Evolutionary conservation across 2,113 vertebrate species (phyloP).

Genomic region (Dinomys branickii): DNA sequence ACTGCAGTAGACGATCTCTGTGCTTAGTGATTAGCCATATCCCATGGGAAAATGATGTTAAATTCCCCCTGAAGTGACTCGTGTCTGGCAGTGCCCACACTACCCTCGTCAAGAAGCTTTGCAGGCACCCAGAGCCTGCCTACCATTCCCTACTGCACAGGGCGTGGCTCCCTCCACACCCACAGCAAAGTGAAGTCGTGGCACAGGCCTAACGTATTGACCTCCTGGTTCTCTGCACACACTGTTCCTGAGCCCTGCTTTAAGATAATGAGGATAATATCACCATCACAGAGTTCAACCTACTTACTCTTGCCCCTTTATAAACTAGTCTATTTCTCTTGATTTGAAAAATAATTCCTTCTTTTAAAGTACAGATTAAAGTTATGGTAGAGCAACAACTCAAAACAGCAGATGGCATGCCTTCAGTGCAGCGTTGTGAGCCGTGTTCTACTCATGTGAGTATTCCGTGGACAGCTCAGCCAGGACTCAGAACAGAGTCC

Average conservation of each 20-base stretch:
- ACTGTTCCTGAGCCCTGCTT: not conserved
- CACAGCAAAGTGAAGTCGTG: fast-evolving
- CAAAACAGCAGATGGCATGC: not conserved
- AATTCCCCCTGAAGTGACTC: not conserved
- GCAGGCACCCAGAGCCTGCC: not conserved
- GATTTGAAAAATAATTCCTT: not conserved
- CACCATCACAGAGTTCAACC: not conserved
- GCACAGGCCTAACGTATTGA: not conserved
- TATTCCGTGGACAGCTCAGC: not conserved
- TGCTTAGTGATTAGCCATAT: not conserved
- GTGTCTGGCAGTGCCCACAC: not conserved
- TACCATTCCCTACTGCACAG: not conserved
- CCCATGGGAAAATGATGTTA: not conserved
- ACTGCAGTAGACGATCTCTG: fast-evolving
- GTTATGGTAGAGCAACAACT: conserved; percentile 7
- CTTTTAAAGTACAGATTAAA: conserved; percentile 24
- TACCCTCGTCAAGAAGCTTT: not conserved
- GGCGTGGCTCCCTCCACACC: not conserved
- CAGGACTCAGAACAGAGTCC: not conserved
- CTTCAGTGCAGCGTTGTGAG: not conserved
- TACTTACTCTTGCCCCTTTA: not conserved
- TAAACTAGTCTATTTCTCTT: not conserved
- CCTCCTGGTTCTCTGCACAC: not conserved
- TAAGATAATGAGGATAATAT: not conserved
- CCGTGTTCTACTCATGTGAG: not conserved